Percentiles rank a stretch among this genome's conserved stretches.
phyloP scores from a whole-genome alignment of 2,797 vertebrate species.

The Petrocephalus schoutedeni region DNA sequence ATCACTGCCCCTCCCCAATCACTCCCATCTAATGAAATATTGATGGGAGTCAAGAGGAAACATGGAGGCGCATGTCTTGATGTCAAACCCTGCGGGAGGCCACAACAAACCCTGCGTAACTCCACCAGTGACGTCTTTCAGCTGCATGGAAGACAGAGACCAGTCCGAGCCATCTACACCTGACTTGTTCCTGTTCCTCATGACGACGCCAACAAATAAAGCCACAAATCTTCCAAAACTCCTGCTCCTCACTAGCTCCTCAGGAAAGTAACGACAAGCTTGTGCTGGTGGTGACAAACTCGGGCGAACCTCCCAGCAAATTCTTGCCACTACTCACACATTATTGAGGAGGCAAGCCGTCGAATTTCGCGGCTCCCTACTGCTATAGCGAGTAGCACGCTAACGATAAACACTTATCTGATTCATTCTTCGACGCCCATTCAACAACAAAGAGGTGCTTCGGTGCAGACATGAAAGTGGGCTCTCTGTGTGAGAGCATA shows the following conservation, averaged over 20 bases:
- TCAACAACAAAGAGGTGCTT: background rate
- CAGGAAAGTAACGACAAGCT: background rate
- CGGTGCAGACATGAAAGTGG: background rate
- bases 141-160: background rate
- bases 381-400: background rate
- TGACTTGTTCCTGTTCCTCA: background rate
- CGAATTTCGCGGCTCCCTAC: constrained; percentile 9
- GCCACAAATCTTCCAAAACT: background rate
- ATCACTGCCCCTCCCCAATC: background rate
- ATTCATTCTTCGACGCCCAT: constrained; percentile 11
- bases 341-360: background rate
- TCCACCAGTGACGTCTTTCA: background rate
- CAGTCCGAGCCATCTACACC: background rate
- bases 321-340: background rate
- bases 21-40: background rate
- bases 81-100: background rate
- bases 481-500: background rate
- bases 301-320: background rate
- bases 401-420: constrained; percentile 6
- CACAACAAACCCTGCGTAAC: background rate
- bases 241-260: background rate
- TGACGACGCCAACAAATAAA: background rate
- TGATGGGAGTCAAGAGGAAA: background rate
- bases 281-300: background rate
- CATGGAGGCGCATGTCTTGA: background rate